Evolutionary conservation across 2,888 invertebrate species (phyloP), one percentile per base, ranked within the genome.

Genomic region (Holacanthella duospinosa): DNA sequence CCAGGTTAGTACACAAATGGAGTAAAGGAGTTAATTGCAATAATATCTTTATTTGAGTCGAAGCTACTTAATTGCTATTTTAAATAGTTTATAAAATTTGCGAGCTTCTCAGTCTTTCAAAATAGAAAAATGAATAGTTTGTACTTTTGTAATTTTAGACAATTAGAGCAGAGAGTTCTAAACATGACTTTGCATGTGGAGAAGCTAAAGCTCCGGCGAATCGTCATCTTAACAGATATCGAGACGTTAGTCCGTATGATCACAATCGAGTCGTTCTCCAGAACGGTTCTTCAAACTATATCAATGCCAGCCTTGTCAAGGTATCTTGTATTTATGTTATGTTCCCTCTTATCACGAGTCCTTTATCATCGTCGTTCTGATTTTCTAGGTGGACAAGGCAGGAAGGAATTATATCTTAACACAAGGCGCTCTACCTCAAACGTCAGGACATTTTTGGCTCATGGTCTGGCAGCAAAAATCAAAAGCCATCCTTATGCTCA

Each of bases 401-500:
- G 84, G 87, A 74, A 84, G 95, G 72, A 85, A 86, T 76, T 96
- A 96, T 77, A 95, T 96, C 74, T 80, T 95, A 66, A 93, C 95
- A n/a, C 91, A 96, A 82, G 96, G 96, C 61, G 96, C 96, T 6
- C 80, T 96, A 66, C 82, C 84, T 65, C 83, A 85, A 75, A 96
- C 96, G 26, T 85, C 89, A 58, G 86, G 88, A 64, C 95, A 96
- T 77, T 96, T 96, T 78, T 97, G 96, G 96, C 80, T 92, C 63
- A 96, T 96, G 95, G 85, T 94, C 25, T 96, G 95, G 95, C 93
- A 96, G 79, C 93, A 95, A 78, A 84, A 88, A 70, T 85, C 86
- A 71, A 86, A 84, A 77, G 93, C 89, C 43, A 87, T 96, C 74
- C 81, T 96, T 61, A 97, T 97, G 96, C 82, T 97, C 71, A 96